Evolutionary conservation across 2,888 invertebrate species (phyloP).

Genomic region (Cantharis lateralis): DNA sequence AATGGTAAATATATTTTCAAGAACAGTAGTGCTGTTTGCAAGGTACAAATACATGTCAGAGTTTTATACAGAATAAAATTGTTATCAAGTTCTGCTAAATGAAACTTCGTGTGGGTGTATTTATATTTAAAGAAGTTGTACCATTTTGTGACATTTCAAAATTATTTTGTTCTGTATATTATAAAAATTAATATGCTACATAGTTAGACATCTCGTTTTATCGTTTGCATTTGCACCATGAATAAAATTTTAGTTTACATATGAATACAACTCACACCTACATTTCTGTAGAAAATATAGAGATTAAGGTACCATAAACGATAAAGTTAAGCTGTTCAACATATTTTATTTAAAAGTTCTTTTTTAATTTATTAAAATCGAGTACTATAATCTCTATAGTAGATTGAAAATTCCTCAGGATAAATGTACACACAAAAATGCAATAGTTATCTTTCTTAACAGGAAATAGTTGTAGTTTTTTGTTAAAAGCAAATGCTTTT

Average conservation of each 20-base stretch:
- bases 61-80: slow-evolving; percentile 54
- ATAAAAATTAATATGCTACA: neutral
- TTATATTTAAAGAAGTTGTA: slow-evolving; percentile 31
- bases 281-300: slow-evolving; percentile 44
- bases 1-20: slow-evolving; percentile 50
- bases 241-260: slow-evolving; percentile 9
- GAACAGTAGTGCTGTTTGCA: slow-evolving; percentile 56
- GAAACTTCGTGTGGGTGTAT: slow-evolving; percentile 41
- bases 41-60: slow-evolving; percentile 58
- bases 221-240: neutral
- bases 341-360: neutral
- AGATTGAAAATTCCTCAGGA: slow-evolving; percentile 53
- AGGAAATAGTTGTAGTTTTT: slow-evolving; percentile 39
- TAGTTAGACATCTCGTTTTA: neutral
- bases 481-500: slow-evolving; percentile 41
- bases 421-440: slow-evolving; percentile 52
- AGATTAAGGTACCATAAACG: slow-evolving; percentile 44
- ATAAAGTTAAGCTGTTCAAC: neutral
- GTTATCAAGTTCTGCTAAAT: slow-evolving; percentile 53
- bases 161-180: neutral
- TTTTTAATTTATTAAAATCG: neutral
- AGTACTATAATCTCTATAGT: slow-evolving; percentile 51
- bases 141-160: neutral
- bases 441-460: slow-evolving; percentile 49
- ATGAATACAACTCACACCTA: slow-evolving; percentile 38